Evolutionary conservation across 2,113 vertebrate species (phyloP), one percentile per base, ranked within the genome.

Genomic region (Campylorhamphus procurvoides): DNA sequence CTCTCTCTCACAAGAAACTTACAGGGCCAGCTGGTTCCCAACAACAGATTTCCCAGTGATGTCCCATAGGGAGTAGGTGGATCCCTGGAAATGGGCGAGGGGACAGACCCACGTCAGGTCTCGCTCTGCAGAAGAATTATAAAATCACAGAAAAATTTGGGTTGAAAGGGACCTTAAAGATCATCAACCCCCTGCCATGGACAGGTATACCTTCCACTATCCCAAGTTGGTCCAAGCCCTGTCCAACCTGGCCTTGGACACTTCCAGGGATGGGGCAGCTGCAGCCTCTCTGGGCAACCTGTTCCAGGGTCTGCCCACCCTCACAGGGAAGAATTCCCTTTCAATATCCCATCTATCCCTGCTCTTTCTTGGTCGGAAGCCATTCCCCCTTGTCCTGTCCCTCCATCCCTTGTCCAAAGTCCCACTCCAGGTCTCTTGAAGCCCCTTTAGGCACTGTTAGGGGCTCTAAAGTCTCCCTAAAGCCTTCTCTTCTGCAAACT

Each of bases 61-160:
- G 29, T 16, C 1, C 69, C 53, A 1, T 0, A 12, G 42, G 2
- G 6, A 37, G n/a, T 50, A 28, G 1, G 7, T 7, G 35, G 11
- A 22, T n/a, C 62, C 29, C 37, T 40, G 62, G 55, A 24, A 16
- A 10, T 3, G 1, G 1, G 7, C 18, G 67, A 20, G 60, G 39
- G 23, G 44, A 23, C 16, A 9, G 59, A 68, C 24, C 33, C 18
- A 5, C 8, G 0, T 4, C 67, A 46, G 59, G 18, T 28, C 73
- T 71, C 0, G 0, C 31, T 68, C 33, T 22, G 7, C 42, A 58
- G 49, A 23, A 39, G 27, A 47, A 18, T 53, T 82, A 35, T 10
- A 40, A 82, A 53, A 60, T 60, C 46, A 46, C 69, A 31, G 23
- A n/a, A 14, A 25, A 50, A 14, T 46, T 60, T 60, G 53, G n/a